A percentile compares a stretch with the other conserved stretches of the same genome.
phyloP scores from a whole-genome alignment of 35 echinoderm and acorn worm species.

The Eucidaris tribuloides region DNA sequence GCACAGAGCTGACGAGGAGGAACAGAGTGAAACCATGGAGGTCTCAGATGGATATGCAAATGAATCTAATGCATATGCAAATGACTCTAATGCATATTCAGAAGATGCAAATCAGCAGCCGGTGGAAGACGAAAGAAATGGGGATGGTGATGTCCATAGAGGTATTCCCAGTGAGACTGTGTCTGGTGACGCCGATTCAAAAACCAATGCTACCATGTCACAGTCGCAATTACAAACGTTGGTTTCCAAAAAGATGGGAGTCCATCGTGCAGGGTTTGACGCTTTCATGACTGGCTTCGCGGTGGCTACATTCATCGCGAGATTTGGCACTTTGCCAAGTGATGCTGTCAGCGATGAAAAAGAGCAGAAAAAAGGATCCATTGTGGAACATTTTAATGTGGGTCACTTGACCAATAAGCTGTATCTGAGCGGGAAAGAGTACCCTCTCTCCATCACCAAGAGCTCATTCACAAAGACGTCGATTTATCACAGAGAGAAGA shows the following conservation, averaged over 20 bases:
- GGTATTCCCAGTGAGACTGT: not conserved
- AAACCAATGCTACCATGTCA: too few relatives aligned
- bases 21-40: not conserved
- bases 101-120: not conserved
- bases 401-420: constrained; percentile 57
- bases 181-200: too few relatives aligned
- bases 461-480: constrained; percentile 84
- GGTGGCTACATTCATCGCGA: constrained; percentile 61
- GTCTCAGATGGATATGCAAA: not conserved
- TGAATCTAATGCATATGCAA: too few relatives aligned
- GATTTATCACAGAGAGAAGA: constrained; percentile 71
- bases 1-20: constrained; percentile 11
- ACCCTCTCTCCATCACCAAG: constrained; percentile 73
- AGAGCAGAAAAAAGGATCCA: not conserved
- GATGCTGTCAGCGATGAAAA: not conserved
- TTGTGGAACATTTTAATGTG: constrained; percentile 36
- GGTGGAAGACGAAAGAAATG: not conserved
- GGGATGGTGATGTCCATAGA: not conserved
- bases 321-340: not conserved
- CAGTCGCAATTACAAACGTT: too few relatives aligned
- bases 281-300: constrained; percentile 98
- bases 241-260: constrained; percentile 40
- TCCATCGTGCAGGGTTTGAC: constrained; percentile 93
- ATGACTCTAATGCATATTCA: not conserved
- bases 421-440: constrained; percentile 73